A percentile compares a stretch with the other conserved stretches of the same genome.
Evolutionary conservation across 2,113 vertebrate species (phyloP).

Genomic region (Boleophthalmus pectinirostris): DNA sequence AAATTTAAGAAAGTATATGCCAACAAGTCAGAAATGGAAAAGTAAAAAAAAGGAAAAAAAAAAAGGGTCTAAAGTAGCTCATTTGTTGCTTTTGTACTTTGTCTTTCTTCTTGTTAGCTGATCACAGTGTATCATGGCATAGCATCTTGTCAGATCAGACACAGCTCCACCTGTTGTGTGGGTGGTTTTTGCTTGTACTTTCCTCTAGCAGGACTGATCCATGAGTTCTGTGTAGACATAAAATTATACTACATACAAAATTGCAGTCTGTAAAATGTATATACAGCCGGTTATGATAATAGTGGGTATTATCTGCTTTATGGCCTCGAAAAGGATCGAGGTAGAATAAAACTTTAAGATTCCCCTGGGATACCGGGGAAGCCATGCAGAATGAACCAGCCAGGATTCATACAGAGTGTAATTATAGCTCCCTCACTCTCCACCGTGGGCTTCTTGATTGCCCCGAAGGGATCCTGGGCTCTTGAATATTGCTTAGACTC

Average conservation of each 20-base stretch:
- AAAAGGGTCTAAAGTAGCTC: background rate
- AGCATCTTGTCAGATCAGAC: slow-evolving; percentile 4
- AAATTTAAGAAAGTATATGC: too few relatives aligned
- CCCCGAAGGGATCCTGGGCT: slow-evolving; percentile 27
- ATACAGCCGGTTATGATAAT: background rate
- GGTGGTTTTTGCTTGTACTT: background rate
- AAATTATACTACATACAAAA: background rate
- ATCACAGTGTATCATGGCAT: background rate
- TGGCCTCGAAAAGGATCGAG: background rate
- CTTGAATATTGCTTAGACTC: slow-evolving; percentile 28
- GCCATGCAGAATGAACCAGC: slow-evolving; percentile 10
- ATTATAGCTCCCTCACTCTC: slow-evolving; percentile 29
- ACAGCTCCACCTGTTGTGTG: background rate
- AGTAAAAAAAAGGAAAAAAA: too few relatives aligned
- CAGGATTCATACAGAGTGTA: slow-evolving; percentile 24
- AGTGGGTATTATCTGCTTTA: background rate
- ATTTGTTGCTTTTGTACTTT: background rate
- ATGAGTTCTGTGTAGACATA: background rate
- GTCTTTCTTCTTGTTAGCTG: background rate
- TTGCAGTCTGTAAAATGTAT: background rate
- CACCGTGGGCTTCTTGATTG: slow-evolving; percentile 28
- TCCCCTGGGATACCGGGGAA: slow-evolving; percentile 9
- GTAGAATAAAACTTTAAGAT: slow-evolving; percentile 18
- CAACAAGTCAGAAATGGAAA: too few relatives aligned
- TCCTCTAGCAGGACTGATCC: background rate